Evolutionary conservation across 2,888 invertebrate species (phyloP), one percentile per base, ranked within the genome.

Genomic region (Eupithecia centaureata): DNA sequence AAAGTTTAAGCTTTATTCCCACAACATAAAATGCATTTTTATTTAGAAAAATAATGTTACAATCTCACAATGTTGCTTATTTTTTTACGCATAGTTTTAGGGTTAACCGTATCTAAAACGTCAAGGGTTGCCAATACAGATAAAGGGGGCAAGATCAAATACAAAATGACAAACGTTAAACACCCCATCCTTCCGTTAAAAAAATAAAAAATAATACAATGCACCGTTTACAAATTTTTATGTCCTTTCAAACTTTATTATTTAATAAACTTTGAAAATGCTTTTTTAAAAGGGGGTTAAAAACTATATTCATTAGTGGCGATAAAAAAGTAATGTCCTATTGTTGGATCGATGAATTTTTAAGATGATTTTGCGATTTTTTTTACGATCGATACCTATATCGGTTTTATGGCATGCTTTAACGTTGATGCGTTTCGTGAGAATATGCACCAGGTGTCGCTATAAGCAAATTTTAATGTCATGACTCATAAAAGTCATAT

Each of bases 361-460:
- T 80, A 81, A 84, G 89, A 90, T 92, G 92, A 91, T 91, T 86
- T 86, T 86, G 91, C 90, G 83, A 88, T 85, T 90, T 90, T 88
- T 57, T 87, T 91, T 91, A 91, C 87, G 89, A 90, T 86, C 88
- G 86, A 84, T 56, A 56, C 54, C 42, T 85, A 83, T 82, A 79
- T 82, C 77, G 77, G 79, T 84, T 90, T 91, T 90, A 90, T 83
- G 88, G 84, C 79, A 75, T 73, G 76, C 74, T 82, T 86, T 88
- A 84, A 79, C 71, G 81, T 78, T 79, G 72, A 73, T 76, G 76
- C 73, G 72, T 79, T 86, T 82, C 90, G 89, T 91, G 90, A 88
- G 91, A 91, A 91, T 77, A 78, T 72, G 68, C 73, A 70, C 79
- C 86, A 84, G 83, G 82, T 86, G 86, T 74, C 79, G 72, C 68